Percentiles rank a stretch among this genome's conserved stretches.
These are phyloP conservation scores for Bolborhynchus lineola DNA, from an alignment of 2,113 vertebrate genomes.

Conservation along the genomic window DNA sequence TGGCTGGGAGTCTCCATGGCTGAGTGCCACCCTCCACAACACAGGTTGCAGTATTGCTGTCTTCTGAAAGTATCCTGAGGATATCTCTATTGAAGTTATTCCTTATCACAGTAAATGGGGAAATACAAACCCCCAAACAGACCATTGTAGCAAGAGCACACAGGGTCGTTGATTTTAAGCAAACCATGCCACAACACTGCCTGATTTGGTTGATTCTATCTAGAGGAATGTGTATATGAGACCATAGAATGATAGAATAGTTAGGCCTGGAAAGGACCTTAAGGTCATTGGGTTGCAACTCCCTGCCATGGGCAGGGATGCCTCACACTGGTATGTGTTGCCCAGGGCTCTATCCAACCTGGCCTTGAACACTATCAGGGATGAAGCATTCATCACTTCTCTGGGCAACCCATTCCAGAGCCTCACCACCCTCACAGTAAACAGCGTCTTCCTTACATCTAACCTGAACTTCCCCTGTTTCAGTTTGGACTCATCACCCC, in stretches of 20 bases:
- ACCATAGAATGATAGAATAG: accelerated
- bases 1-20: background rate
- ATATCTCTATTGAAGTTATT: background rate
- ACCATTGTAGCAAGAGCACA: background rate
- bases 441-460: background rate
- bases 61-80: background rate
- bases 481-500: background rate
- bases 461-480: background rate
- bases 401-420: accelerated
- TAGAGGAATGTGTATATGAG: background rate
- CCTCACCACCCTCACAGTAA: background rate
- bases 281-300: background rate
- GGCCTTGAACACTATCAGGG: background rate
- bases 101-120: background rate
- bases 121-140: background rate
- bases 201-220: background rate
- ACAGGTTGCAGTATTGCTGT: background rate
- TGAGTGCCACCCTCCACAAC: background rate
- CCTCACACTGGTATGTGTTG: background rate
- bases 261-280: background rate
- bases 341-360: background rate
- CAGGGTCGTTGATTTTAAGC: background rate
- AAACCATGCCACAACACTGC: background rate
- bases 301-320: background rate
- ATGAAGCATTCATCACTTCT: background rate